Evolutionary conservation across 2,113 vertebrate species (phyloP).

Genomic region (Himantopus leucocephalus): DNA sequence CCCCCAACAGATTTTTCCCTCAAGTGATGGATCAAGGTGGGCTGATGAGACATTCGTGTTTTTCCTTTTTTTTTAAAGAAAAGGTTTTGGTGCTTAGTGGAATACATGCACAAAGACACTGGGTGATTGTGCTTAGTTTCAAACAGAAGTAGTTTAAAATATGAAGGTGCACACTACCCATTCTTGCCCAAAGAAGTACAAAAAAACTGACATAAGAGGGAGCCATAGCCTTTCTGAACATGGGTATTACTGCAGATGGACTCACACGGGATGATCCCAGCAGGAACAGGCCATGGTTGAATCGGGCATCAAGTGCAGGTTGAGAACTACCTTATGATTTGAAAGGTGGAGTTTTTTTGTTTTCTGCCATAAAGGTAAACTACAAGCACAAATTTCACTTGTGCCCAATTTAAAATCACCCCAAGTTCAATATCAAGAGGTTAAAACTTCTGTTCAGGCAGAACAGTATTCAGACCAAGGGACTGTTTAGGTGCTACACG

Average conservation of each 20-base stretch:
- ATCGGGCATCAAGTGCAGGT: accelerated
- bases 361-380: background rate
- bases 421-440: accelerated
- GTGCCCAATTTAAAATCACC: background rate
- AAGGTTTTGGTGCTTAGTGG: background rate
- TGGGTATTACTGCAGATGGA: background rate
- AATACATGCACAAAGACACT: accelerated
- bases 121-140: accelerated
- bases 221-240: background rate
- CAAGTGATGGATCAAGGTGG: background rate
- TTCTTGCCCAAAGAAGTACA: background rate
- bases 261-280: accelerated
- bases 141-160: background rate
- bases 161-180: accelerated
- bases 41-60: background rate
- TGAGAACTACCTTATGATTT: accelerated
- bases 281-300: background rate
- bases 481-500: background rate
- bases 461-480: background rate
- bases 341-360: accelerated
- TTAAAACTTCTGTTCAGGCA: background rate
- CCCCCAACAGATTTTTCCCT: background rate
- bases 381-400: background rate
- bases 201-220: background rate
- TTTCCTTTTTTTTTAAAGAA: background rate